Evolutionary conservation across 2,113 vertebrate species (phyloP).

Genomic region (Mastomys natalensis): DNA sequence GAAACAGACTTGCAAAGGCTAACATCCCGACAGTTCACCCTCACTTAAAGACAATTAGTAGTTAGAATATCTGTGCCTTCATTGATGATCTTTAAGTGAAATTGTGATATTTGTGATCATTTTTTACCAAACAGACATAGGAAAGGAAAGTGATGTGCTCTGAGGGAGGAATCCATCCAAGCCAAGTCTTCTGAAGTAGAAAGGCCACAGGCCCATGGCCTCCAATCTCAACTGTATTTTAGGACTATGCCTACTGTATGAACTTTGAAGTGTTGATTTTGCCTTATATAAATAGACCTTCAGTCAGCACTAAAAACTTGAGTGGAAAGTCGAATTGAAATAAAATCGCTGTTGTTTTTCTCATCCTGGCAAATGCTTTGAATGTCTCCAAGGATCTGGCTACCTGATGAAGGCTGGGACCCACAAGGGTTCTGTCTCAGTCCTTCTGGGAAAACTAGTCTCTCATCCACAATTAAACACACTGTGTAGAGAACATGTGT

Average conservation of each 20-base stretch:
- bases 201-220: too few species aligned
- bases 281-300: neutral
- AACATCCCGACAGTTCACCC: too few species aligned
- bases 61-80: too few species aligned
- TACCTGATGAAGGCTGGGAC: rapidly evolving
- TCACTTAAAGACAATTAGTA: too few species aligned
- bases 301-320: neutral
- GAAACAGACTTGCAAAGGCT: neutral
- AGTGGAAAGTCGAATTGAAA: neutral
- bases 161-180: too few species aligned
- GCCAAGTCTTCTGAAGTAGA: too few species aligned
- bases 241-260: neutral
- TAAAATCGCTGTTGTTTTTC: neutral
- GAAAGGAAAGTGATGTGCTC: too few species aligned
- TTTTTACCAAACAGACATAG: too few species aligned
- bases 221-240: too few species aligned
- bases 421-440: neutral
- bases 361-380: neutral
- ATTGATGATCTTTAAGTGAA: neutral
- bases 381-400: too few species aligned
- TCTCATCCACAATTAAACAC: too few species aligned
- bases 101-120: neutral
- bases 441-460: neutral
- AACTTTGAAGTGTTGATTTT: neutral
- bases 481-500: too few species aligned